Percentiles rank a stretch among this genome's conserved stretches.
These are phyloP conservation scores for Erythrocercus mccallii DNA, from an alignment of 2,113 vertebrate genomes.

Conservation along the genomic window DNA sequence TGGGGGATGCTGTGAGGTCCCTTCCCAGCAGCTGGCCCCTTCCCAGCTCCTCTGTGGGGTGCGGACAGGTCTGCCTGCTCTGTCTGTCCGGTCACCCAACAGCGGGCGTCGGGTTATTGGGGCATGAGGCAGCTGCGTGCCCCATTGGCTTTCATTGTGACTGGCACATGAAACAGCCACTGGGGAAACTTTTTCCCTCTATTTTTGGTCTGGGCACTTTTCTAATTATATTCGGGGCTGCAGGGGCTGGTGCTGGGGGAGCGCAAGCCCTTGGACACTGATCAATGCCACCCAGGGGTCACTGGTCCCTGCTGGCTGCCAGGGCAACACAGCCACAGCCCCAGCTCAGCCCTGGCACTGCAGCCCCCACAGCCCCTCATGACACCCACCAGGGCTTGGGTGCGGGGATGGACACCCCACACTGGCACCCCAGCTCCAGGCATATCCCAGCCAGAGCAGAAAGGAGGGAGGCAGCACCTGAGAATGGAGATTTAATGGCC, in stretches of 20 bases:
- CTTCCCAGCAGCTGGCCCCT: background rate
- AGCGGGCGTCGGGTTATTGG: rapidly evolving
- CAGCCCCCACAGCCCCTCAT: background rate
- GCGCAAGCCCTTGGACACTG: background rate
- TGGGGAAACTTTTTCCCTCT: conserved; percentile 15
- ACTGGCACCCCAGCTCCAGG: background rate
- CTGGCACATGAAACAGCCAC: conserved; percentile 26
- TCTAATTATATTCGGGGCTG: conserved; percentile 65
- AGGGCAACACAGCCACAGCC: background rate
- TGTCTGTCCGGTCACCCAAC: rapidly evolving
- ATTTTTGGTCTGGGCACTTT: conserved; percentile 56
- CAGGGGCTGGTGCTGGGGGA: conserved; percentile 25
- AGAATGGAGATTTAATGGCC: conserved; percentile 51
- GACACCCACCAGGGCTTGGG: background rate
- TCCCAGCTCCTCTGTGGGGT: background rate
- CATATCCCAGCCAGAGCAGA: background rate
- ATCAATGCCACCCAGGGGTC: conserved; percentile 40
- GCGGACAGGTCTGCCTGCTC: background rate
- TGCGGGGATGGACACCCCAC: background rate
- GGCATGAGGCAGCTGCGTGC: background rate
- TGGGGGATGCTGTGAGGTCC: background rate
- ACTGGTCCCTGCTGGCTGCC: background rate
- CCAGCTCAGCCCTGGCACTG: background rate
- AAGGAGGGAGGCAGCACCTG: conserved; percentile 22
- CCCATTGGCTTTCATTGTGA: conserved; percentile 30